Conservation (phyloP, 2,888 invertebrate species). For the Capitulum mitella region DNA sequence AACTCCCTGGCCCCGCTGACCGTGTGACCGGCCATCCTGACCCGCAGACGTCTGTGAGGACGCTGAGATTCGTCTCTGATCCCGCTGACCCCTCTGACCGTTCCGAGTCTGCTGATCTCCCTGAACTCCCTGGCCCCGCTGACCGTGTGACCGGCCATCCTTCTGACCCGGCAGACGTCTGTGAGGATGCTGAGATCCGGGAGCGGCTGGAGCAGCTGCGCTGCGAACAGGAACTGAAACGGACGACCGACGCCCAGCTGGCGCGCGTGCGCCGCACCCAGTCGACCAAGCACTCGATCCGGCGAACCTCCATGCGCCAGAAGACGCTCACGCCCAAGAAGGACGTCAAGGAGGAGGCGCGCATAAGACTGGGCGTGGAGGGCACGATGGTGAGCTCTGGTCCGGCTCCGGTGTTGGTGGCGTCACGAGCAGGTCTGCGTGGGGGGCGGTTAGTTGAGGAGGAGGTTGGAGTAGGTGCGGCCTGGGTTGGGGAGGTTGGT, state of each 20-base stretch:
- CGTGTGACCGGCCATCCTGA: too few relatives aligned
- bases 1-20: too few relatives aligned
- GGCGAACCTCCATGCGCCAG: slow-evolving; percentile 85
- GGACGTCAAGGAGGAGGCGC: slow-evolving; percentile 88
- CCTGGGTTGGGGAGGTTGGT: too few relatives aligned
- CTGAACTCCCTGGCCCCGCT: too few relatives aligned
- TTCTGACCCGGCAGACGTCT: slow-evolving; percentile 63
- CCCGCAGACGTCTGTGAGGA: too few relatives aligned
- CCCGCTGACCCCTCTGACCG: too few relatives aligned
- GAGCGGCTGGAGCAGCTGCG: slow-evolving; percentile 79
- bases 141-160: too few relatives aligned
- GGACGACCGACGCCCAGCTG: slow-evolving; percentile 52
- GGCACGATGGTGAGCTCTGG: background rate
- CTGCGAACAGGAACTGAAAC: slow-evolving; percentile 77
- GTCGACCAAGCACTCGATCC: slow-evolving; percentile 55
- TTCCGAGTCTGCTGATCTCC: too few relatives aligned
- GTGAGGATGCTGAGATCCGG: slow-evolving; percentile 89
- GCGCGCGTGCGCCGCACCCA: slow-evolving; percentile 60
- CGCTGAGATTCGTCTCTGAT: too few relatives aligned
- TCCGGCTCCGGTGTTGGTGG: background rate
- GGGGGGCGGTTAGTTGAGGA: too few relatives aligned
- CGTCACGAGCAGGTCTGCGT: too few relatives aligned
- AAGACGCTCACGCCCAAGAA: slow-evolving; percentile 70
- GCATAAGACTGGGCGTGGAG: slow-evolving; percentile 49
- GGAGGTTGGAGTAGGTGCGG: too few relatives aligned